Base-by-base conservation (phyloP, 2,113 vertebrate genomes). In the Anhinga rufa region DNA sequence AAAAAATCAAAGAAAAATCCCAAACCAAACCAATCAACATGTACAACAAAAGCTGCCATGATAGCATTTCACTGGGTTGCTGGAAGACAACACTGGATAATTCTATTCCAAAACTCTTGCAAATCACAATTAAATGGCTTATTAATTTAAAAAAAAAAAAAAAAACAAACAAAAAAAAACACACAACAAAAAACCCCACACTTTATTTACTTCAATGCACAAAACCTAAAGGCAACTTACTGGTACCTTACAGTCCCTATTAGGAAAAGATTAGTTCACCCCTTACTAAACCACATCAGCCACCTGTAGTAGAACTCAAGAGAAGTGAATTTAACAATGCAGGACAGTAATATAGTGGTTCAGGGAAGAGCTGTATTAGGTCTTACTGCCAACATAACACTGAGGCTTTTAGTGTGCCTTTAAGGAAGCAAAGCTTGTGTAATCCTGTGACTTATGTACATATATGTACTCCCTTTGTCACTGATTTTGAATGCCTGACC, bases 301-400 rank as follows among this genome's bases (percentile, higher is more conserved):
- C 31, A 38, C 10, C 16, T 18, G 25, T 31, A 24, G 14, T 22
- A 10, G 34, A 64, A 42, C 36, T 36, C 34, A 71, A 40, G 31
- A 69, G 13, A 36, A 40, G 52, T 0, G 0, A 34, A 21, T 72
- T 10, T 65, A 57, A 68, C 11, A 61, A 4, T 11, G 38, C 6
- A 46, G 6, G 20, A 40, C 0, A 1, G 44, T 20, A 46, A 32
- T 8, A 52, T 0, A 71, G 18, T 7, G 40, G 42, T 38, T 60
- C 61, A 79, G 65, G 28, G 20, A 81, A 89, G 28, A 92, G 9
- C 19, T 85, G 14, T 52, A 26, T 60, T 25, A 57, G 34, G 6
- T 84, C 26, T 65, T 44, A 22, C 11, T 68, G n/a, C 25, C 51
- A 44, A 29, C 6, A 10, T 22, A 68, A 58, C 14, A 25, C 14